Conservation (phyloP, 2,113 vertebrate genomes). For the Sclerurus mexicanus region DNA sequence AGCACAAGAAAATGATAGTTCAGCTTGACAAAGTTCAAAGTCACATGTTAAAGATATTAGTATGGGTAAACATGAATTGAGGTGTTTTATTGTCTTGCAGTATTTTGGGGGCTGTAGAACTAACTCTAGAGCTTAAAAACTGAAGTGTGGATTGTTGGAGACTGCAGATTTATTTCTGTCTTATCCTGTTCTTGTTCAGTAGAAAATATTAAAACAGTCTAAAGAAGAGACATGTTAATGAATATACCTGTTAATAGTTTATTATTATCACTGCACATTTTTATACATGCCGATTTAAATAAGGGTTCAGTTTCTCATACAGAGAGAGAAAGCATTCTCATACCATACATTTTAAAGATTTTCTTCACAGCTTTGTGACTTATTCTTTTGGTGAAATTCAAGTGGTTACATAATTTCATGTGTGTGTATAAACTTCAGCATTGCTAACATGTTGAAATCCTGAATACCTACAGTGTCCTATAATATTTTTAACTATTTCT, state of each 20-base stretch:
- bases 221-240: background rate
- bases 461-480: background rate
- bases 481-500: background rate
- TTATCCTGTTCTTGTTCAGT: background rate
- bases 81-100: background rate
- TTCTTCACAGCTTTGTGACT: background rate
- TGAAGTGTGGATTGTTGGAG: background rate
- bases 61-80: background rate
- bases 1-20: background rate
- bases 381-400: background rate
- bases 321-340: background rate
- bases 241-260: background rate
- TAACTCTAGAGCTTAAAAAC: background rate
- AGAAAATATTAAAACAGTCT: background rate
- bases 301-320: background rate
- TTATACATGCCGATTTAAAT: background rate
- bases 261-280: background rate
- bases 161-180: background rate
- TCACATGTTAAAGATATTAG: background rate
- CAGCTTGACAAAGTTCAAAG: background rate
- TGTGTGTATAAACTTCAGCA: background rate
- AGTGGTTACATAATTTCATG: background rate
- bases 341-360: background rate
- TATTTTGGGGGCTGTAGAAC: background rate
- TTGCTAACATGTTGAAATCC: background rate